These are phyloP conservation scores for Mico argentatus DNA, from an alignment of 2,797 vertebrate species.

Conservation along the genomic window DNA sequence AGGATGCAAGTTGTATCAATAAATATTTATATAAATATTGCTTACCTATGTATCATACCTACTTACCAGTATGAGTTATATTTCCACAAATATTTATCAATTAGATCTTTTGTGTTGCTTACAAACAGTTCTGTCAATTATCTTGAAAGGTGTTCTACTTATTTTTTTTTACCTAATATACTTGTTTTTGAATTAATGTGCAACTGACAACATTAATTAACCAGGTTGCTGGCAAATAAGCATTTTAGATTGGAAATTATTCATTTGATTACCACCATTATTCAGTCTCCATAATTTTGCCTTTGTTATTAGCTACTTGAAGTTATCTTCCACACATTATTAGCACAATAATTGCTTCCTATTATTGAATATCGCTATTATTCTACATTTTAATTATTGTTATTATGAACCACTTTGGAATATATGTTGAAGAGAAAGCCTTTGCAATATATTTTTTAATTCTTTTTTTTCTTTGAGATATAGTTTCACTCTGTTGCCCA, in stretches of 20 bases:
- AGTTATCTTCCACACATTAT: slow-evolving; percentile 54
- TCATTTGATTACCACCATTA: slow-evolving; percentile 70
- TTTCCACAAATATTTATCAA: not conserved
- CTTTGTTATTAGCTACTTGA: slow-evolving; percentile 39
- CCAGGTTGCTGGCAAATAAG: slow-evolving; percentile 16
- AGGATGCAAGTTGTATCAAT: not conserved
- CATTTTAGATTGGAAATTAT: slow-evolving; percentile 55
- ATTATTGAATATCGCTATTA: slow-evolving; percentile 61
- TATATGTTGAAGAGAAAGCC: slow-evolving; percentile 16
- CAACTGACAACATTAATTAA: slow-evolving; percentile 56
- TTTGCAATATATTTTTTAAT: not conserved
- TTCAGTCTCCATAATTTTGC: slow-evolving; percentile 65
- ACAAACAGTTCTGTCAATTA: not conserved
- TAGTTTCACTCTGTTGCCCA: too few species aligned
- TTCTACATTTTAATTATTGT: slow-evolving; percentile 72
- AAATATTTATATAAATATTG: not conserved
- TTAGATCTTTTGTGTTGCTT: not conserved
- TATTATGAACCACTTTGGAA: slow-evolving; percentile 52
- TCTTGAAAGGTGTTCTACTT: not conserved
- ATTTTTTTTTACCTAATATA: not conserved
- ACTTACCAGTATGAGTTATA: not conserved
- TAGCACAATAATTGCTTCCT: slow-evolving; percentile 64
- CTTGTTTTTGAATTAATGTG: slow-evolving; percentile 26
- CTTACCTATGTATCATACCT: not conserved
- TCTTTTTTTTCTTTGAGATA: too few species aligned